Conservation (phyloP, 2,113 vertebrate genomes). For the Hippocampus zosterae region DNA sequence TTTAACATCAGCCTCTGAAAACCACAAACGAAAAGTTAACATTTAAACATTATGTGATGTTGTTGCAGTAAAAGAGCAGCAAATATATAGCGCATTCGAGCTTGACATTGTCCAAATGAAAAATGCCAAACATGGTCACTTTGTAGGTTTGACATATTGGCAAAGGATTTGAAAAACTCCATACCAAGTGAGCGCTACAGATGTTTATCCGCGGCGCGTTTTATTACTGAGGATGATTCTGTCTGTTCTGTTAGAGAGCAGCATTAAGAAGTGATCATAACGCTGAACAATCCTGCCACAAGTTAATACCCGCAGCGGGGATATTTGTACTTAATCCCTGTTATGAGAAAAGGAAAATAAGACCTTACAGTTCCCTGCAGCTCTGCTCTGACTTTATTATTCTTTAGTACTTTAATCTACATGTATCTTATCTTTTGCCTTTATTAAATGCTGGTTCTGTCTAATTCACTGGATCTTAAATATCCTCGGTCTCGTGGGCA, state of each 20-base stretch:
- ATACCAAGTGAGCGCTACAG: constrained; percentile 29
- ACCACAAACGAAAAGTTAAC: neutral
- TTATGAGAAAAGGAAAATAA: constrained; percentile 51
- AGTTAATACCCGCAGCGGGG: constrained; percentile 48
- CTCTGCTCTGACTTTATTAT: constrained; percentile 51
- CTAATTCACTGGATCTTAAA: constrained; percentile 67
- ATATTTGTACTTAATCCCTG: constrained; percentile 62
- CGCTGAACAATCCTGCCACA: constrained; percentile 39
- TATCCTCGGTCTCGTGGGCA: constrained; percentile 61
- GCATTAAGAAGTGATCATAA: constrained; percentile 39
- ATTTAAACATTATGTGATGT: constrained; percentile 20
- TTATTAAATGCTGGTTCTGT: constrained; percentile 68
- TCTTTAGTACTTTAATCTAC: constrained; percentile 62
- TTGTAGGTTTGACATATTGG: neutral
- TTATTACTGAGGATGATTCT: constrained; percentile 39
- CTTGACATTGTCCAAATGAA: constrained; percentile 22
- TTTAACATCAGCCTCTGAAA: neutral
- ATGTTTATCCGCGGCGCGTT: constrained; percentile 33
- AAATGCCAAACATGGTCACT: constrained; percentile 5
- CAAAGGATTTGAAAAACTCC: constrained; percentile 22
- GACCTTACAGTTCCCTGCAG: constrained; percentile 58
- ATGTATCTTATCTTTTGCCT: constrained; percentile 53
- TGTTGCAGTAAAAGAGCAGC: constrained; percentile 3
- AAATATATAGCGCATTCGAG: neutral
- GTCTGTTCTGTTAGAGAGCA: constrained; percentile 25